Base-by-base conservation (phyloP, 2,113 vertebrate species). In the Ptychochromis oligacanthus region DNA sequence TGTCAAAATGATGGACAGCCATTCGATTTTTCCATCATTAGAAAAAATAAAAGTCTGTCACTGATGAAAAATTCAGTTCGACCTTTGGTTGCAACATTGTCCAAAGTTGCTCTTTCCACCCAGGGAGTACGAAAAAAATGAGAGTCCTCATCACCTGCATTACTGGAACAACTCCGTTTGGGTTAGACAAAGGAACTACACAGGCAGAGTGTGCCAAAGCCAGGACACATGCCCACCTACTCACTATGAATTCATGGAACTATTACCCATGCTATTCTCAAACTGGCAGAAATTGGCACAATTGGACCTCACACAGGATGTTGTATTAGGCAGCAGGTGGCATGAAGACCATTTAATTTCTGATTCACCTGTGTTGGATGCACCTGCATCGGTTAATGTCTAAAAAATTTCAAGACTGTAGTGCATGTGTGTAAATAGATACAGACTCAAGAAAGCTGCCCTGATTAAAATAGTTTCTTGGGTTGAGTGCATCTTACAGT, bases 281-380 rank as follows among this genome's bases (percentile, higher is more conserved):
- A 22, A n/a, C 36, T 65, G n/a, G n/a, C 0, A 40, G 0, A 65
- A 43, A 65, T 22, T 15, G n/a, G 0, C 36, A 64, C 61, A 64
- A 64, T 43, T 43, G 40, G 15, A 0, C 0, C 2, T 64, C 1
- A 64, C 36, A 40, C 61, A 40, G 61, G 9, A 40, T 40, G 8
- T 5, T 40, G 9, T 64, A 40, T 64, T 14, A 34, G n/a, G 40
- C 12, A 13, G 40, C 40, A 12, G 3, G 12, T 4, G 22, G 15
- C 36, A 43, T 65, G 36, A 43, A 6, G 62, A 65, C 61, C n/a
- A 9, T 65, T 17, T 10, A 38, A 65, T 65, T 43, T 40, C n/a
- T 9, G n/a, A 43, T 65, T 65, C 38, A 24, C 40, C 12, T 1
- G 0, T 5, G 26, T 31, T 49, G 2, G 15, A 18, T 18, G 46